Base-by-base conservation (phyloP, 2,113 vertebrate species). In the Scytalopus superciliaris region DNA sequence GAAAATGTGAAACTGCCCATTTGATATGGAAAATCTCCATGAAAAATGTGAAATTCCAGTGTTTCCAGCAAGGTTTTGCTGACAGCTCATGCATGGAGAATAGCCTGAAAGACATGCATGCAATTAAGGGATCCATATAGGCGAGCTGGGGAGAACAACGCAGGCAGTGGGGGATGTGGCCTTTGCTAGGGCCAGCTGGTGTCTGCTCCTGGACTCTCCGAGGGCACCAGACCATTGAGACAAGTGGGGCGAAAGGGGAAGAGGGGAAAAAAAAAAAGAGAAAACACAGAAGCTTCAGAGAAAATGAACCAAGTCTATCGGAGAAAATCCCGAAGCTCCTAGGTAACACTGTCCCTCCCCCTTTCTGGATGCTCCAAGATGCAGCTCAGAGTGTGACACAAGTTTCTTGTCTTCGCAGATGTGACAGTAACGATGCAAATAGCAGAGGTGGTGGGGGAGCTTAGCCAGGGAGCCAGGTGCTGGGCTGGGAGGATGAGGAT, bases 1-100 rank as follows among this genome's bases (percentile, higher is more conserved):
- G 93, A 95, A 97, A 96, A 95, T 64, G 86, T 95, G 84, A 89
- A 93, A 82, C 57, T 95, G 93, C 90, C 93, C 93, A 94, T 49
- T 96, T 76, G 93, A 55, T 88, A 96, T 89, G 80, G 96, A 81
- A 95, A 96, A 96, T 84, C 96, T 96, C 94, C 96, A 96, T 96
- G 96, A 90, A 97, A 96, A 97, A 97, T 96, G 94, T 89, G 92
- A 96, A 97, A 96, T 97, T 96, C 96, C 94, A 96, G 90, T 81
- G 94, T 97, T 96, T 97, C 83, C 96, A 97, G 96, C 88, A 64
- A 96, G 92, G 96, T 96, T 96, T 96, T 96, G 90, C 96, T 95
- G 95, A 94, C 94, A 96, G 93, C 85, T 95, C 94, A 94, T 96
- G 96, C 94, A 97, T 96, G 96, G 96, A 94, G 96, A 96, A 96